phyloP scores from a whole-genome alignment of 2,888 invertebrate genomes.

The Eupithecia exiguata region DNA sequence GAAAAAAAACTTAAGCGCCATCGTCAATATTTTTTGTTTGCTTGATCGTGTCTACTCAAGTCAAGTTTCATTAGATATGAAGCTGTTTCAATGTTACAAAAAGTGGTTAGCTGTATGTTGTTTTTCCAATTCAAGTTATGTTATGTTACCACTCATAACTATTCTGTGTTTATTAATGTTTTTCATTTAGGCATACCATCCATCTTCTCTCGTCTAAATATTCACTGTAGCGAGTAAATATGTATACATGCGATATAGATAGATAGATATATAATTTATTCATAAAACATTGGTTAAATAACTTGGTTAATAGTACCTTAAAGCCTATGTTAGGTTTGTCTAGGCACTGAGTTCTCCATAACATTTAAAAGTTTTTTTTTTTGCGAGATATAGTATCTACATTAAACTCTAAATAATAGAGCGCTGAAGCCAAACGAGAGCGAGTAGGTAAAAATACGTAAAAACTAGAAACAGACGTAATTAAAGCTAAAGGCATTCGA shows the following conservation, averaged over 20 bases:
- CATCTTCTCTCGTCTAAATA: not conserved
- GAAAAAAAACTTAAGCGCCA: slow-evolving; percentile 16
- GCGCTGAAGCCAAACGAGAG: not conserved
- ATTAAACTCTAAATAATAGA: too few species aligned
- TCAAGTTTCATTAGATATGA: slow-evolving; percentile 30
- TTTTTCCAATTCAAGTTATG: slow-evolving; percentile 10
- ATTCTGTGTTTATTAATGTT: not conserved
- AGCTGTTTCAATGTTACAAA: slow-evolving; percentile 24
- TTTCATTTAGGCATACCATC: not conserved
- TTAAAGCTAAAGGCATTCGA: not conserved
- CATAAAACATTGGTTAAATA: too few species aligned
- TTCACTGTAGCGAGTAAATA: not conserved
- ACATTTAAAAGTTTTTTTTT: too few species aligned
- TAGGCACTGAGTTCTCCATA: too few species aligned
- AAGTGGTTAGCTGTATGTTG: slow-evolving; percentile 28
- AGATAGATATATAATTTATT: too few species aligned
- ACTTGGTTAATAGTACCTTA: too few species aligned
- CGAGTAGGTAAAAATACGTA: not conserved
- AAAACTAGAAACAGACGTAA: slow-evolving; percentile 1
- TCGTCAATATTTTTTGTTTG: slow-evolving; percentile 23
- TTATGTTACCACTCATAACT: not conserved
- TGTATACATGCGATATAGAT: not conserved
- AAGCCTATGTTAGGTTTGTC: too few species aligned
- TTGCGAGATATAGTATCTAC: too few species aligned
- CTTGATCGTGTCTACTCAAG: slow-evolving; percentile 19